Evolutionary conservation across 2,113 vertebrate species (phyloP).

Genomic region (Paraplagusia blochii): DNA sequence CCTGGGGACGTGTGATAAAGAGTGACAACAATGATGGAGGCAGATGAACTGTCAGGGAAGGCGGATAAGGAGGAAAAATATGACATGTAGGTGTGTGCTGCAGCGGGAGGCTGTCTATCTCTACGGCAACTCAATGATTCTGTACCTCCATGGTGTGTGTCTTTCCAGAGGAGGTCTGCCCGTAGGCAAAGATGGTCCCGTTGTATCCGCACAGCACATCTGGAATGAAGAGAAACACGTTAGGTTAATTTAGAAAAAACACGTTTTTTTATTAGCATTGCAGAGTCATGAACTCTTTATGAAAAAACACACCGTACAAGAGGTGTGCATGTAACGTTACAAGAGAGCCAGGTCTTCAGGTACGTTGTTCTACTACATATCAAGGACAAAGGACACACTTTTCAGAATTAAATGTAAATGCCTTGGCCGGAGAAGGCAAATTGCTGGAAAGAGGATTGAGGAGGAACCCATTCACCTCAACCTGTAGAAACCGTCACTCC

Average conservation of each 20-base stretch:
- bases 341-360: no score
- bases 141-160: slow-evolving; percentile 94
- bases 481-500: no score
- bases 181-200: slow-evolving; percentile 93
- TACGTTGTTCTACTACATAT: no score
- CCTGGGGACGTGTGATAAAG: slow-evolving; percentile 23
- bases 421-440: no score
- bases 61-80: not conserved
- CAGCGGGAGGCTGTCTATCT: slow-evolving; percentile 4
- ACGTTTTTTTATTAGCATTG: no score
- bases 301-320: no score
- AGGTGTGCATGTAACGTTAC: not conserved
- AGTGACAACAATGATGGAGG: slow-evolving; percentile 41
- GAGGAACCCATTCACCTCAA: no score
- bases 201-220: slow-evolving; percentile 92
- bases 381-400: no score
- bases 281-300: no score
- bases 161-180: slow-evolving; percentile 92
- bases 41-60: slow-evolving; percentile 25
- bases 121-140: slow-evolving; percentile 51
- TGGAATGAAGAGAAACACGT: slow-evolving; percentile 53
- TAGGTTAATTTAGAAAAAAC: not conserved
- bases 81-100: slow-evolving; percentile 2
- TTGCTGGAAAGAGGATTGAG: no score
- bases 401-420: no score